These are phyloP conservation scores for Saturnia japonica DNA, from an alignment of 2,888 invertebrate species.

Conservation along the genomic window DNA sequence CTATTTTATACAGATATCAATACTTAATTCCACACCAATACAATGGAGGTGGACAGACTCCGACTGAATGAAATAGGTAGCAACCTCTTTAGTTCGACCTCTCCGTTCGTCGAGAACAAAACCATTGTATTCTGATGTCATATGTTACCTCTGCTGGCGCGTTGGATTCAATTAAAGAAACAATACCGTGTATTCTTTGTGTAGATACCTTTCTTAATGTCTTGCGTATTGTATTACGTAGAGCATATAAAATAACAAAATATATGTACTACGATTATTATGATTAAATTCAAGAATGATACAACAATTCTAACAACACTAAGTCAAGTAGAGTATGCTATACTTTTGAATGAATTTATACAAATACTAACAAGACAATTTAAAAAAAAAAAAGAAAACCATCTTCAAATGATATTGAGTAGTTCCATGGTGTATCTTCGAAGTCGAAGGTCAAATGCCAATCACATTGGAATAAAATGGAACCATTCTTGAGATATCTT, in stretches of 20 bases:
- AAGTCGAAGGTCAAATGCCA: no score
- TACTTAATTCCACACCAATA: neutral
- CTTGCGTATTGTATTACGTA: slow-evolving; percentile 8
- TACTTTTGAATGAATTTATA: no score
- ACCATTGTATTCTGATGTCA: slow-evolving; percentile 32
- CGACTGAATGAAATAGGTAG: slow-evolving; percentile 1
- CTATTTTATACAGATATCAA: neutral
- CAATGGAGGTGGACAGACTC: neutral
- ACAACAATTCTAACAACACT: neutral
- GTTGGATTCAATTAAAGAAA: slow-evolving; percentile 37
- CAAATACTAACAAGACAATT: no score
- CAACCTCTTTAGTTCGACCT: slow-evolving; percentile 9
- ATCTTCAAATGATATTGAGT: no score
- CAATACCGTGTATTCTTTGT: slow-evolving; percentile 23
- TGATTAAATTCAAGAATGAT: neutral
- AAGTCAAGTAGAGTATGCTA: no score
- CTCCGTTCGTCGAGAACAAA: slow-evolving; percentile 24
- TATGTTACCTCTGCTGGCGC: slow-evolving; percentile 35
- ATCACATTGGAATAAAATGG: no score
- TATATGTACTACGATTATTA: neutral
- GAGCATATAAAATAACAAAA: neutral
- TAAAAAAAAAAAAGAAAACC: no score
- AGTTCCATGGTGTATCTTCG: no score
- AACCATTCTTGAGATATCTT: no score
- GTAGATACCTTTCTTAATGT: slow-evolving; percentile 6